Evolutionary conservation across 1,140 invertebrate species (phyloP), one percentile per base, ranked within the genome.

Genomic region (Akabosia matsudoensis): DNA sequence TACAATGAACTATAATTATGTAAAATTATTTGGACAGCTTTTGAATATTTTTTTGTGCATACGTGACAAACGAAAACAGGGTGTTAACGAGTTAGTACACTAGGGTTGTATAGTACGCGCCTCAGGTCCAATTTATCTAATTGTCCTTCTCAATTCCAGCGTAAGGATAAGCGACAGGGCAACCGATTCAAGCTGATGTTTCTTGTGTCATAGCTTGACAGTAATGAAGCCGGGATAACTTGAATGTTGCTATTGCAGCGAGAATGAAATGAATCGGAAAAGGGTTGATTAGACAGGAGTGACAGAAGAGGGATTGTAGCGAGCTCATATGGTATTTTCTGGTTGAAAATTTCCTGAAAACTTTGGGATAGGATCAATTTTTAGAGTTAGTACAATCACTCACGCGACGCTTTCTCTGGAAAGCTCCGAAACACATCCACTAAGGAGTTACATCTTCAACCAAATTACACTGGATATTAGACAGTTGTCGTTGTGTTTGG

Each of bases 81-180:
- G 61, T 67, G 61, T 67, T 67, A n/a, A 67, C 61, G 24, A 13
- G 26, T 67, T 16, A 2, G 37, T 45, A 10, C 37, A 10, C 37
- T 45, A n/a, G 26, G 7, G 22, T 61, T n/a, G 1, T 30, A 45
- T 18, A 45, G 61, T 30, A 30, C 31, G 61, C 31, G 4, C n/a
- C 24, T 67, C 26, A 30, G 61, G 28, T 16, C 61, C 22, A 30
- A 67, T 30, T 67, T 67, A 67, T 67, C 61, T 67, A 7, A 28
- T 67, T 67, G 7, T 67, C 61, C 31, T 67, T 67, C 61, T 67
- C n/a, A n/a, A n/a, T n/a, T n/a, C n/a, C n/a, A n/a, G n/a, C n/a
- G 61, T 30, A 1, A n/a, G 14, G n/a, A 61, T 7, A 61, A 14
- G 24, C 54, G 54, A 61, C 54, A 22, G 24, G 54, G 61, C 28